A percentile compares a stretch with the other conserved stretches of the same genome.
phyloP scores from a whole-genome alignment of 2,113 vertebrate genomes.

The Phrynosoma blainvillii region DNA sequence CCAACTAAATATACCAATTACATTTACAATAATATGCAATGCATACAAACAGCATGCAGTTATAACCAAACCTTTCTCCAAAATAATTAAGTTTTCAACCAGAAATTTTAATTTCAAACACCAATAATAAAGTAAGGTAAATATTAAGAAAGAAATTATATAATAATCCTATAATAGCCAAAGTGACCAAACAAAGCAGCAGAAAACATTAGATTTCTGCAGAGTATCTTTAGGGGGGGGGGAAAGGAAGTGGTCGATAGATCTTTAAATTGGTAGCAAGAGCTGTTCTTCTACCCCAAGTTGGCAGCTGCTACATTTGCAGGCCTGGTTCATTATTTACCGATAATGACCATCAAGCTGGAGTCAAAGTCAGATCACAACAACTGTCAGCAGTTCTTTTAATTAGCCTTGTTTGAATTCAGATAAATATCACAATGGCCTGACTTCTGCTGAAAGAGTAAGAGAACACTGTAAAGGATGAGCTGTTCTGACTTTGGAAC shows the following conservation, averaged over 20 bases:
- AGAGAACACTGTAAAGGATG: slow-evolving; percentile 68
- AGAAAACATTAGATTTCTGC: slow-evolving; percentile 84
- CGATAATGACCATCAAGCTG: slow-evolving; percentile 92
- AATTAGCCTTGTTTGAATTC: slow-evolving; percentile 91
- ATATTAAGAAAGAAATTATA: slow-evolving; percentile 90
- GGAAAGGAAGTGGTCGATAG: slow-evolving; percentile 83
- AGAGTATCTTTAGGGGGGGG: slow-evolving; percentile 83
- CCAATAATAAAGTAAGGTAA: slow-evolving; percentile 92
- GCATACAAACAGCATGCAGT: slow-evolving; percentile 69
- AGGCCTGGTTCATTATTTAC: slow-evolving; percentile 91
- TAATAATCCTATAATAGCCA: slow-evolving; percentile 82
- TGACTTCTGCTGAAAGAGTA: slow-evolving; percentile 82
- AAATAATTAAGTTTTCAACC: slow-evolving; percentile 65
- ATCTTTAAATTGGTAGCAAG: slow-evolving; percentile 89
- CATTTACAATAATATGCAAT: slow-evolving; percentile 6
- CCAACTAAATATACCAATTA: slow-evolving; percentile 60
- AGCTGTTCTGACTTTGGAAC: slow-evolving; percentile 59
- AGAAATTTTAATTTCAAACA: slow-evolving; percentile 85
- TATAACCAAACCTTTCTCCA: slow-evolving; percentile 55
- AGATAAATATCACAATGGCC: slow-evolving; percentile 89
- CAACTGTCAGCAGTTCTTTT: slow-evolving; percentile 90
- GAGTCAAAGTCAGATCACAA: slow-evolving; percentile 89
- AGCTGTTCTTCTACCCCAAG: slow-evolving; percentile 82
- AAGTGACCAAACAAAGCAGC: slow-evolving; percentile 83
- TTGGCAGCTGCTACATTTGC: slow-evolving; percentile 88